phyloP scores from a whole-genome alignment of 2,888 invertebrate species.

The Camponotus fellah region DNA sequence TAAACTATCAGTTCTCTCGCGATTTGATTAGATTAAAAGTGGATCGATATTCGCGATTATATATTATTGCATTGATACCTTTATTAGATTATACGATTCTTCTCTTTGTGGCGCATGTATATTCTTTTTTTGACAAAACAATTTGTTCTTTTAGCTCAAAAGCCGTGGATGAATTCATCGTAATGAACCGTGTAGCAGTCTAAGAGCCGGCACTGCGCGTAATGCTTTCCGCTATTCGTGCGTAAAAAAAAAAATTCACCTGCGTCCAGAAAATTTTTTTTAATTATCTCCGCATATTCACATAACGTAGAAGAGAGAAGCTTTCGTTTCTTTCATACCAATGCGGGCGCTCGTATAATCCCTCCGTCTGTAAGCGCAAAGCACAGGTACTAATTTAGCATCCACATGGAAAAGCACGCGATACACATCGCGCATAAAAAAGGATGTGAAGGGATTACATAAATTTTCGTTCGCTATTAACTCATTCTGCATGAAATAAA shows the following conservation, averaged over 20 bases:
- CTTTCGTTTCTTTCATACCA: constrained; percentile 33
- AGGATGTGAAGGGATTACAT: not conserved
- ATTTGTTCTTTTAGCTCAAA: constrained; percentile 22
- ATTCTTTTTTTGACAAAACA: constrained; percentile 10
- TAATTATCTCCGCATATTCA: constrained; percentile 42
- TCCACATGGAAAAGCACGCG: constrained; percentile 5
- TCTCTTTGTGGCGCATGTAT: not conserved
- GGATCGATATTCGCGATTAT: not conserved
- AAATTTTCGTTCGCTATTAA: not conserved
- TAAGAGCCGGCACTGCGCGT: constrained; percentile 12
- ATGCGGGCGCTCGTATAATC: constrained; percentile 13
- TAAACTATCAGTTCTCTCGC: not conserved
- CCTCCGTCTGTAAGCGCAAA: constrained; percentile 13
- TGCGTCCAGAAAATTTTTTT: constrained; percentile 31
- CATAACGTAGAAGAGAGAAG: constrained; percentile 1
- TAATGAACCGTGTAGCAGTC: constrained; percentile 50
- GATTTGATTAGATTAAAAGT: constrained; percentile 42
- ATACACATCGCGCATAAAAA: not conserved
- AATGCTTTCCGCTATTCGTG: constrained; percentile 44
- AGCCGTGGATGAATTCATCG: constrained; percentile 49
- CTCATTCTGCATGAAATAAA: not conserved
- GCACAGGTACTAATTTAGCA: constrained; percentile 35
- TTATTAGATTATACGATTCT: not conserved
- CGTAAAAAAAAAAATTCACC: constrained; percentile 25
- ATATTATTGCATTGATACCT: not conserved